A percentile compares a stretch with the other conserved stretches of the same genome.
These are phyloP conservation scores for Clivina fossor DNA, from an alignment of 2,888 invertebrate species.

Conservation along the genomic window DNA sequence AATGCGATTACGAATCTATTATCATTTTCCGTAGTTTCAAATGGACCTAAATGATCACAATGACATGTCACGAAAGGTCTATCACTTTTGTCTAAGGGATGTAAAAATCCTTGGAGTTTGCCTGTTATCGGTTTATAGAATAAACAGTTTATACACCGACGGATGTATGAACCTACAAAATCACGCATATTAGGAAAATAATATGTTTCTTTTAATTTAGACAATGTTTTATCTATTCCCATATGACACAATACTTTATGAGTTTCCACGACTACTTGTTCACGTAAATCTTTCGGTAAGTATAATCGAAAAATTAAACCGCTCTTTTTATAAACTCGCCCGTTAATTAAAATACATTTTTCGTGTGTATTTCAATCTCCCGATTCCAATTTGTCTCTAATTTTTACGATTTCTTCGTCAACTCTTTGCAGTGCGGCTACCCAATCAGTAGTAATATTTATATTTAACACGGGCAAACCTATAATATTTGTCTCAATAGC, in stretches of 20 bases:
- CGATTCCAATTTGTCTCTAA: not conserved
- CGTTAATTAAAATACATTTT: not conserved
- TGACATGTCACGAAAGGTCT: not conserved
- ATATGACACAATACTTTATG: too few species aligned
- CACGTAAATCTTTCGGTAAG: too few species aligned
- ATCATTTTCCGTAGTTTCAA: conserved; percentile 1
- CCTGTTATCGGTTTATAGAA: not conserved
- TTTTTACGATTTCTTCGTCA: not conserved
- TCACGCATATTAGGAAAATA: not conserved
- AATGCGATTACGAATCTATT: conserved; percentile 3
- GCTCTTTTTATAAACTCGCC: not conserved
- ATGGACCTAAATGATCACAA: conserved; percentile 1
- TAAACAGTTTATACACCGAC: conserved; percentile 3
- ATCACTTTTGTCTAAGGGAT: conserved; percentile 4
- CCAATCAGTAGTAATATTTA: not conserved
- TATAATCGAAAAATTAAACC: too few species aligned
- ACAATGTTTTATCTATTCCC: not conserved
- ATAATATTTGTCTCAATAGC: not conserved
- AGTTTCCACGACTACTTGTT: too few species aligned
- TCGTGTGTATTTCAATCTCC: not conserved
- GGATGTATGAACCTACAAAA: not conserved
- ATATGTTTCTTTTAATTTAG: not conserved
- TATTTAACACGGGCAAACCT: conserved; percentile 2
- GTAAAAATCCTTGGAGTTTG: not conserved
- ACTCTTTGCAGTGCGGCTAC: not conserved